Evolutionary conservation across 2,797 vertebrate genomes (phyloP), one percentile per base, ranked within the genome.

Genomic region (Brachyrhaphis roseni): DNA sequence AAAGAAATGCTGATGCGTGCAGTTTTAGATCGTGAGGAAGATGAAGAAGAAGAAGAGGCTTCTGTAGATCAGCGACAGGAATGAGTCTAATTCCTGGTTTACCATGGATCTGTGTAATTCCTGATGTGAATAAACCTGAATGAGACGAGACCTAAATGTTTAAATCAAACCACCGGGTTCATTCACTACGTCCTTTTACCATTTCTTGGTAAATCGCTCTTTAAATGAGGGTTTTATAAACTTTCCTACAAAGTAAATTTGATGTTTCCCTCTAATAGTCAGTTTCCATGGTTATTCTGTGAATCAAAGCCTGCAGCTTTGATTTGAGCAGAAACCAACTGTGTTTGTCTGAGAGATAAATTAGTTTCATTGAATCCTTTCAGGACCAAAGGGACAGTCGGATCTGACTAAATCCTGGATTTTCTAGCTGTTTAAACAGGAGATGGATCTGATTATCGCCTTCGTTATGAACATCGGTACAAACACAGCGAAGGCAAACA

Each of bases 1-100:
- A 82, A 79, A 84, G 81, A 81, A 77, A 74, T 76, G 71, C 79
- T 77, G 80, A 80, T 82, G 82, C 87, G 83, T 85, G 76, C 84
- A 79, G 59, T 77, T 90, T 85, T 31, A 74, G 76, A 55, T 18
- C 3, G 80, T 84, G 85, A 89, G 89, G 75, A 91, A 81, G 23
- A 74, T 18, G 66, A 86, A 74, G 78, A 87, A 86, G 43, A 55
- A 45, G 20, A n/a, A 78, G 75, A 39, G 43, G 43, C 71, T 62
- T 39, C 68, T 3, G 72, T 26, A 74, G 78, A 86, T 83, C 31
- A 86, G 83, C 79, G 84, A 59, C 43, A 76, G 88, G 84, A 81
- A 90, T 83, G 36, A 7, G 91, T 51, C 81, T 89, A 91, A 89
- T 83, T 89, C 81, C 10, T 84, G 85, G 74, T 34, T 78, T 53